phyloP scores from a whole-genome alignment of 2,888 invertebrate genomes.

The Aspidiotus destructor region DNA sequence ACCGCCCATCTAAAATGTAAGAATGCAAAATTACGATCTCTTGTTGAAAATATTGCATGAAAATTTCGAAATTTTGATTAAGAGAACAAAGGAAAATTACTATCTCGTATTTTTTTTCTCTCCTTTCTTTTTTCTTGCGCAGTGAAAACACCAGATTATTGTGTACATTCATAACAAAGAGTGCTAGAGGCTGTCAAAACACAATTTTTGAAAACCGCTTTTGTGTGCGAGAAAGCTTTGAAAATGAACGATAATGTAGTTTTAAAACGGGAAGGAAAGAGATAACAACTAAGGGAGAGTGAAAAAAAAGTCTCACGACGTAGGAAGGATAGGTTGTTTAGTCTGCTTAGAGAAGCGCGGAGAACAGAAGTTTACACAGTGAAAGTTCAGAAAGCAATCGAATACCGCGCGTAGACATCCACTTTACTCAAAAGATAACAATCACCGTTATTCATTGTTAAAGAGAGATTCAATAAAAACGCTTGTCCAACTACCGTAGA shows the following conservation, averaged over 20 bases:
- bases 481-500: background rate
- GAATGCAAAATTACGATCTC: too few relatives aligned
- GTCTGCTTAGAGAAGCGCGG: constrained; percentile 1
- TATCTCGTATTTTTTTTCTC: too few relatives aligned
- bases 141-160: too few relatives aligned
- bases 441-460: constrained; percentile 33
- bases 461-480: constrained; percentile 31
- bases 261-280: constrained; percentile 13
- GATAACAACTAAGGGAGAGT: background rate
- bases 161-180: too few relatives aligned
- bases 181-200: background rate
- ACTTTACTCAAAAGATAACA: constrained; percentile 30
- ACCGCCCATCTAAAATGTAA: too few relatives aligned
- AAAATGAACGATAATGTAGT: constrained; percentile 24
- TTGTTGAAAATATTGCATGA: too few relatives aligned
- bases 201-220: constrained; percentile 23
- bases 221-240: constrained; percentile 24
- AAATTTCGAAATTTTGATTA: too few relatives aligned
- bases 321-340: constrained; percentile 6
- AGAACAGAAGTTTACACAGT: background rate
- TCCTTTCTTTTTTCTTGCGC: too few relatives aligned
- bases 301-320: constrained; percentile 8
- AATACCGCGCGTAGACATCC: constrained; percentile 22
- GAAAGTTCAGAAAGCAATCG: constrained; percentile 24
- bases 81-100: too few relatives aligned